Evolutionary conservation across 2,113 vertebrate genomes (phyloP).

Genomic region (crab-eating macaque (Macaca fascicularis)): T2T-MFA8v1.1 NC_088379.1:186411001-186411500

Average conservation of each 20-base stretch:
- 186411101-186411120: neutral
- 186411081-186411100: neutral
- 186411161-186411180: neutral
- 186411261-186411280: neutral
- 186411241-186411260: neutral
- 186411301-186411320: neutral
- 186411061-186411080: neutral
- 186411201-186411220: neutral
- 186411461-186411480: slow-evolving; percentile 40
- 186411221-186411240: neutral
- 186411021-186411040: neutral
- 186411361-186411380: neutral
- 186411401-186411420: neutral
- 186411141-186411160: neutral
- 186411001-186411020: neutral
- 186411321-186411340: neutral
- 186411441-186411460: slow-evolving; percentile 23
- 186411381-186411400: neutral
- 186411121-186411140: neutral
- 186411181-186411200: neutral
- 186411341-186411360: neutral
- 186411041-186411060: neutral
- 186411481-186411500: slow-evolving; percentile 28
- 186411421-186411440: slow-evolving; percentile 37
- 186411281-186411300: neutral